Evolutionary conservation across 2,888 invertebrate genomes (phyloP), one percentile per base, ranked within the genome.

Genomic region (Alviniconcha strummeri): DNA sequence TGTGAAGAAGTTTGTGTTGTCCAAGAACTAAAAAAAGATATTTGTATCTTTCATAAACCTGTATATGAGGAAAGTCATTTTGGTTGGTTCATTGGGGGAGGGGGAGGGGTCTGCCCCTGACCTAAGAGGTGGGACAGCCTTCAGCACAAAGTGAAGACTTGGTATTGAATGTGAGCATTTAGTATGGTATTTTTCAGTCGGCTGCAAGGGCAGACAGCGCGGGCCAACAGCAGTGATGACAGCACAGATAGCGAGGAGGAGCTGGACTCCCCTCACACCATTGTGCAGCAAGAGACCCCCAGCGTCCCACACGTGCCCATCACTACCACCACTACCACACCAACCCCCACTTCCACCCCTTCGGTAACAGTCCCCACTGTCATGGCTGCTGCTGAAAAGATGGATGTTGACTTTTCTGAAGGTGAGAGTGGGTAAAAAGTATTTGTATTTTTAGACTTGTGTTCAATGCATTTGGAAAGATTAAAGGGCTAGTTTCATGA

Each of bases 191-290:
- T 19, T 69, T 80, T 13, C 75, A 84, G 85, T 64, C 82, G 85
- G 17, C 77, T 85, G 15, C 81, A 88, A 15, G 83, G 87, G 11
- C 87, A 86, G 15, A 84, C 87, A n/a, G 83, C 80, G 57, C 84
- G 86, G 54, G 84, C 86, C 60, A 87, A 88, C 82, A 89, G 89
- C 74, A 85, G 85, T 67, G 87, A 87, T 83, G 91, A 90, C 86
- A 91, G 91, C 85, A 91, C 91, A 19, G 93, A 93, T 87, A 92
- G 92, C 86, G 93, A 93, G 84, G 93, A 93, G 84, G 94, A 94
- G 81, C 87, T 92, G 19, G 90, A 93, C 85, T 93, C 93, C 36
- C 92, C 93, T 15, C 90, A 90, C 71, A 85, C 87, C 82, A 93
- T 93, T 76, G 78, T 85, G 67, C 91, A 92, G 81, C 89, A 89